These are phyloP conservation scores for Seriola rivoliana DNA, from an alignment of 2,113 vertebrate species.

Conservation along the genomic window DNA sequence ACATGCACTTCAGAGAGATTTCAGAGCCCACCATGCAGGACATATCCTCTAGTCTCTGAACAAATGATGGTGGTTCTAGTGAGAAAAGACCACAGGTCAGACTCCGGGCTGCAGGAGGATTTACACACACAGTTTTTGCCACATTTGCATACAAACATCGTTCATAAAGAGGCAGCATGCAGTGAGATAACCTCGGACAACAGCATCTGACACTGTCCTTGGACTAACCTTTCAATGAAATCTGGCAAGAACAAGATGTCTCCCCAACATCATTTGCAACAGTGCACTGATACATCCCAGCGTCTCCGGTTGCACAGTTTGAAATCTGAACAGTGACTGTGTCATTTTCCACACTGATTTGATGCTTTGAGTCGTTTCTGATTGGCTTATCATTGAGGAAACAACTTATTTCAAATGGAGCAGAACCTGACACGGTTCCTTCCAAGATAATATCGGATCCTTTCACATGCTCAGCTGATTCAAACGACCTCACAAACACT, in stretches of 20 bases:
- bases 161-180: constrained; percentile 7
- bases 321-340: constrained; percentile 89
- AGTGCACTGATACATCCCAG: constrained; percentile 90
- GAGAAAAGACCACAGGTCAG: constrained; percentile 74
- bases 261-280: constrained; percentile 92
- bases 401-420: constrained; percentile 93
- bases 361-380: constrained; percentile 89
- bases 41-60: constrained; percentile 91
- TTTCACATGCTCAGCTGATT: constrained; percentile 90
- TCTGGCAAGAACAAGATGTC: constrained; percentile 87
- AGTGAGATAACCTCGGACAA: not conserved
- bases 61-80: constrained; percentile 92
- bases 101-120: not conserved
- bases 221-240: constrained; percentile 94
- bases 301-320: constrained; percentile 89
- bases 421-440: constrained; percentile 89
- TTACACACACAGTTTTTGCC: not conserved
- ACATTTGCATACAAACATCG: not conserved
- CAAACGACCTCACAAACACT: constrained; percentile 90
- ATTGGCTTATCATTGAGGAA: constrained; percentile 90
- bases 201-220: not conserved
- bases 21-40: constrained; percentile 90
- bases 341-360: constrained; percentile 86
- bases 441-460: constrained; percentile 90
- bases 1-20: constrained; percentile 88